These are phyloP conservation scores for Hemithea aestivaria DNA, from an alignment of 2,888 invertebrate species.

Conservation along the genomic window DNA sequence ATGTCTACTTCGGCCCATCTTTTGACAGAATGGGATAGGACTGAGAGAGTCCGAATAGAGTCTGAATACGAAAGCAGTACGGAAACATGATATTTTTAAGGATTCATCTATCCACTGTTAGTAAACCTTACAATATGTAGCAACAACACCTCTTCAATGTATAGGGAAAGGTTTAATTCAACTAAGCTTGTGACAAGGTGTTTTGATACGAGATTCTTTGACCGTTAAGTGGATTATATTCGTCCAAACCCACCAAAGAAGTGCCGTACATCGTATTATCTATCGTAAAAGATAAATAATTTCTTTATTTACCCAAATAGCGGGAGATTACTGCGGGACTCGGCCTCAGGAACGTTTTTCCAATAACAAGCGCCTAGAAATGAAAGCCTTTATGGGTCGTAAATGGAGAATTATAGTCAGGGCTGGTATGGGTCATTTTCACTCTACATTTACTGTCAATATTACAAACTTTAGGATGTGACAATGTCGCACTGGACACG, in stretches of 20 bases:
- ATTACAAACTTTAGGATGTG: constrained; percentile 29
- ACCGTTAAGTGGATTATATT: constrained; percentile 1
- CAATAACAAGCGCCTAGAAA: constrained; percentile 60
- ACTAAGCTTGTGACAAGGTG: not conserved
- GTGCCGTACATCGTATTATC: constrained; percentile 15
- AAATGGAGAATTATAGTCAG: constrained; percentile 62
- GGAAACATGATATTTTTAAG: too few relatives aligned
- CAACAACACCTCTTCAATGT: too few relatives aligned
- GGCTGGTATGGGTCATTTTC: constrained; percentile 45
- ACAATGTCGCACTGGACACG: constrained; percentile 16
- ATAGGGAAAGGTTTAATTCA: too few relatives aligned
- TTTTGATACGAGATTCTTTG: not conserved
- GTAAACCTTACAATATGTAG: too few relatives aligned
- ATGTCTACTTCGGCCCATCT: too few relatives aligned
- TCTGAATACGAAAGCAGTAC: too few relatives aligned
- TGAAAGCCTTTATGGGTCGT: constrained; percentile 64
- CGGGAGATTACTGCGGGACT: constrained; percentile 35
- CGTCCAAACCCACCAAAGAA: constrained; percentile 1
- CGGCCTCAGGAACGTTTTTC: constrained; percentile 38
- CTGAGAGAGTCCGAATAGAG: too few relatives aligned
- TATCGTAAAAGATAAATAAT: constrained; percentile 29
- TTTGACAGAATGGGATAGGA: too few relatives aligned
- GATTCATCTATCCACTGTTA: too few relatives aligned
- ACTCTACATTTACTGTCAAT: constrained; percentile 43
- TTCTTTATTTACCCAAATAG: constrained; percentile 39